Conservation (phyloP, 2,113 vertebrate genomes). For the Lepisosteus oculatus region DNA sequence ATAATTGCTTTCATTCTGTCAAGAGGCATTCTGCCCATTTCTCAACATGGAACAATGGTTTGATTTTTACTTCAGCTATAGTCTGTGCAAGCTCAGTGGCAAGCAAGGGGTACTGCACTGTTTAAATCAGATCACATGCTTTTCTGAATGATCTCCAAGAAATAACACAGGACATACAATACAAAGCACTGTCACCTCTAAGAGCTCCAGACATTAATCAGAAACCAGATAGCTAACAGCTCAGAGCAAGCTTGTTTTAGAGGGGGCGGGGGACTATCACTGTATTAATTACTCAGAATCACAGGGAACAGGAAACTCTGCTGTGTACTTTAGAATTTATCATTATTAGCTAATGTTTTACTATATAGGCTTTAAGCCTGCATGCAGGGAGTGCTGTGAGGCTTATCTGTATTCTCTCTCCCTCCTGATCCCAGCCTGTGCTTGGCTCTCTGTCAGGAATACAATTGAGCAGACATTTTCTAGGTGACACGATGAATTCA, state of each 20-base stretch:
- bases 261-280: not conserved
- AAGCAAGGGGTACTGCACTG: not conserved
- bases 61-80: not conserved
- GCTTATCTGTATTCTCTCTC: conserved; percentile 26
- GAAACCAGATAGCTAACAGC: too few species aligned
- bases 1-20: too few species aligned
- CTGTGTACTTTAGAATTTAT: conserved; percentile 13
- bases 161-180: too few species aligned
- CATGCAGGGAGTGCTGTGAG: conserved; percentile 20
- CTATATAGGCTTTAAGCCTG: conserved; percentile 23
- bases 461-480: too few species aligned
- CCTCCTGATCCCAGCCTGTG: conserved; percentile 35
- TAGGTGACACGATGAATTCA: too few species aligned
- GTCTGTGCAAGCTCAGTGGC: too few species aligned
- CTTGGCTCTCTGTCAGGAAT: conserved; percentile 26
- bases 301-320: not conserved
- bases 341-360: conserved; percentile 37
- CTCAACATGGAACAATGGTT: too few species aligned
- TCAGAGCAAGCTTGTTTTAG: too few species aligned
- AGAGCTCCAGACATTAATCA: too few species aligned
- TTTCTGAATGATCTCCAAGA: too few species aligned
- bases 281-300: not conserved
- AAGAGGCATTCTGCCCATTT: too few species aligned
- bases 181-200: too few species aligned
- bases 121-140: not conserved